Evolutionary conservation across 2,888 invertebrate genomes (phyloP).

Genomic region (Dioctria linearis): DNA sequence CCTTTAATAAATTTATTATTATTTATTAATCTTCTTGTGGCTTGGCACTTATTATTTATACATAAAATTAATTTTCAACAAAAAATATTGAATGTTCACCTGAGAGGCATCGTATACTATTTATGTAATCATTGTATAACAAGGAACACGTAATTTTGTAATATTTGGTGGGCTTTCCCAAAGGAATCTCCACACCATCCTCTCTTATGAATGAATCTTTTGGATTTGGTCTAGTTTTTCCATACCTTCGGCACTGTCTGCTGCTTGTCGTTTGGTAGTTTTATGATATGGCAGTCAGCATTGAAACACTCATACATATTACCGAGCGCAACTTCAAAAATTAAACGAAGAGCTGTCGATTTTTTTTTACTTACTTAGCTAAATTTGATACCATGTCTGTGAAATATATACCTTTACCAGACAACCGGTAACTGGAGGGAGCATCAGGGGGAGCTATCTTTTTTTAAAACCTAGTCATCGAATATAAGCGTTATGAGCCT

Average conservation of each 20-base stretch:
- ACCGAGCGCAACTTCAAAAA: conserved; percentile 97
- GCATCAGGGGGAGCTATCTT: conserved; percentile 99
- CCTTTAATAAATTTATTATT: too few relatives aligned
- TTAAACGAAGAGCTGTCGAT: conserved; percentile 85
- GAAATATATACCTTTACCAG: conserved; percentile 98
- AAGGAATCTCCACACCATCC: conserved; percentile 85
- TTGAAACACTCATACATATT: conserved; percentile 85
- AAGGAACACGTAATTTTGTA: conserved; percentile 73
- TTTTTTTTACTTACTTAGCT: conserved; percentile 87
- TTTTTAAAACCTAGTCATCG: conserved; percentile 92
- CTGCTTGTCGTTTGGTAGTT: conserved; percentile 87
- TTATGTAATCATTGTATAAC: conserved; percentile 96
- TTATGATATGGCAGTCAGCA: conserved; percentile 83
- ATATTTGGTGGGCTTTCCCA: conserved; percentile 77
- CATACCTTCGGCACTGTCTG: conserved; percentile 89
- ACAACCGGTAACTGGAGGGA: conserved; percentile 96
- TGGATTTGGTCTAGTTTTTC: conserved; percentile 92
- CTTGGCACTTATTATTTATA: too few relatives aligned
- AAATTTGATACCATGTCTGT: conserved; percentile 99
- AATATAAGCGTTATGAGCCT: conserved; percentile 89
- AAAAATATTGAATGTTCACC: conserved; percentile 92
- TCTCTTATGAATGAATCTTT: conserved; percentile 72
- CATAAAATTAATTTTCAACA: conserved; percentile 88
- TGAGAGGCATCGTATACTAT: conserved; percentile 98
- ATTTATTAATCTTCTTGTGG: too few relatives aligned